These are phyloP conservation scores for Miichthys miiuy DNA, from an alignment of 2,797 vertebrate species.

Conservation along the genomic window DNA sequence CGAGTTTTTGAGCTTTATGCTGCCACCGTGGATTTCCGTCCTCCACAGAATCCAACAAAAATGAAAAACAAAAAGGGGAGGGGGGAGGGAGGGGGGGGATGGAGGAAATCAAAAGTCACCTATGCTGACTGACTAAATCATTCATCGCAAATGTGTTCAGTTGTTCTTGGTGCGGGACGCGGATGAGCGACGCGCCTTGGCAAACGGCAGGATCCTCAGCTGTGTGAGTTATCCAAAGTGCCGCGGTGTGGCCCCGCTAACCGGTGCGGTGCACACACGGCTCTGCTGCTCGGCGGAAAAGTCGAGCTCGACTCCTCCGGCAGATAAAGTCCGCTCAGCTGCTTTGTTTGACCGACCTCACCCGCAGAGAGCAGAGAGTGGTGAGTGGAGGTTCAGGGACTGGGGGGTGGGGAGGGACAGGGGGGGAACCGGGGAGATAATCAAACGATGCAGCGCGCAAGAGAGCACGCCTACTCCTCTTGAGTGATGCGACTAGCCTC, in stretches of 20 bases:
- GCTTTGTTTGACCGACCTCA: constrained; percentile 77
- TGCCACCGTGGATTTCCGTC: constrained; percentile 43
- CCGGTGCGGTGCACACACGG: constrained; percentile 67
- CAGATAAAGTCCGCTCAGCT: constrained; percentile 78
- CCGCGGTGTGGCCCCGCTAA: constrained; percentile 82
- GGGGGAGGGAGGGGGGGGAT: too few species aligned
- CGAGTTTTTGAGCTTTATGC: constrained; percentile 60
- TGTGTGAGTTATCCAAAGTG: constrained; percentile 73
- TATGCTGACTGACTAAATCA: constrained; percentile 65
- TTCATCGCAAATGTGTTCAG: constrained; percentile 71
- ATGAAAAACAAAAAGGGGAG: neutral
- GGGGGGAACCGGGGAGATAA: constrained; percentile 57
- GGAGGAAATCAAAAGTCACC: constrained; percentile 64
- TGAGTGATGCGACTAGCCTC: constrained; percentile 79
- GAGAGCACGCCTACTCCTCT: constrained; percentile 79
- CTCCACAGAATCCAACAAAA: constrained; percentile 41
- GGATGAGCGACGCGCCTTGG: constrained; percentile 48
- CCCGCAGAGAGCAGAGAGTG: constrained; percentile 66
- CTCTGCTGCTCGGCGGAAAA: constrained; percentile 52
- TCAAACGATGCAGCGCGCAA: constrained; percentile 73
- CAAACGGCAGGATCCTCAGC: constrained; percentile 73
- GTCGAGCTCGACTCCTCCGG: constrained; percentile 80
- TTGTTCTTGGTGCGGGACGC: constrained; percentile 51
- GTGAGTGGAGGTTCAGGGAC: constrained; percentile 51
- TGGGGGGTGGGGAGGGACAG: constrained; percentile 7